Evolutionary conservation across 2,888 invertebrate genomes (phyloP), one percentile per base, ranked within the genome.

Genomic region (Idaea aversata): DNA sequence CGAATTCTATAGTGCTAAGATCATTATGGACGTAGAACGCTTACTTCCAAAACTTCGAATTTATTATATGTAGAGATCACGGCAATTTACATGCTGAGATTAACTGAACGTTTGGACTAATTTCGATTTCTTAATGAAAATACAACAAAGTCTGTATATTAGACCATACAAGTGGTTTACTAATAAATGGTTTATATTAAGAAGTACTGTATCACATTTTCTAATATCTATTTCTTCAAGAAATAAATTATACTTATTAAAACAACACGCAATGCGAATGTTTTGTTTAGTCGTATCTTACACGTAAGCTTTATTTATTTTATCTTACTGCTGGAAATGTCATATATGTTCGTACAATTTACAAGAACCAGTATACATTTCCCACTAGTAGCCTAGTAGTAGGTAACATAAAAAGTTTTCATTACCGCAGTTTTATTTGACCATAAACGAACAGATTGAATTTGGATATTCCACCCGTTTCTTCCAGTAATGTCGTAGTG

Each of bases 401-500:
- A 63, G 47, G 63, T 57, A 61, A 65, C 70, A 67, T 67, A 75
- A 75, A 79, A 75, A 75, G 60, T 72, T 70, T 76, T 78, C 66
- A 78, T 78, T 75, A 70, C 68, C 59, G 65, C 63, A 68, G 71
- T 71, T 77, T 79, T 75, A 75, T 73, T 70, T 65, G 68, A 73
- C 80, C 77, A 73, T 84, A 81, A 82, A 83, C 71, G 70, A 68
- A 68, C 67, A 70, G 76, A 74, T 72, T 72, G 73, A 76, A 79
- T 77, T 76, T 76, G 78, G 77, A 77, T 79, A 76, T 73, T 71
- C 70, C 67, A 69, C 64, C 62, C 68, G 70, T 75, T 77, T 80
- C 73, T 73, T 71, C 69, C 75, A 79, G 73, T 78, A 77, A 80
- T 79, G 74, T 72, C 69, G 74, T 74, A 78, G 80, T 75, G 83